phyloP scores from a whole-genome alignment of 1,140 invertebrate genomes.

The Ceratina calcarata region DNA sequence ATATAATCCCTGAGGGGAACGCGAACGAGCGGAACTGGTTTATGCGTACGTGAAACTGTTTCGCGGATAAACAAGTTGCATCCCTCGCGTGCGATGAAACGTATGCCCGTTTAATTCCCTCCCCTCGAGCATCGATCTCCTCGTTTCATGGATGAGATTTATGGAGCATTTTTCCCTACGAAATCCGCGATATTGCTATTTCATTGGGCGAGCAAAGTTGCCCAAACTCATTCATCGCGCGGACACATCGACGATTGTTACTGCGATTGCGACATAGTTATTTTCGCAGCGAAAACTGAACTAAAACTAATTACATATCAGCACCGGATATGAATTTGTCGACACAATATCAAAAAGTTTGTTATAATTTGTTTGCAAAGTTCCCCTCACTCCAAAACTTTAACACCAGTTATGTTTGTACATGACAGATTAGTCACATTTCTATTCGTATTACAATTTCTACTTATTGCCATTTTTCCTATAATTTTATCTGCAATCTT shows the following conservation, averaged over 20 bases:
- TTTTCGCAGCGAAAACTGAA: conserved; percentile 15
- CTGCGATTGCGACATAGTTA: not conserved
- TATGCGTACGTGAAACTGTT: not conserved
- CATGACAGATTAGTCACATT: too few species aligned
- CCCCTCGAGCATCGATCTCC: not conserved
- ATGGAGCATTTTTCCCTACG: not conserved
- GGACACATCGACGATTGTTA: conserved; percentile 17
- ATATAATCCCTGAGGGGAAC: not conserved
- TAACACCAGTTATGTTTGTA: too few species aligned
- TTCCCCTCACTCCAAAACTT: too few species aligned
- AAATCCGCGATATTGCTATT: not conserved
- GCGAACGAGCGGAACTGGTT: not conserved
- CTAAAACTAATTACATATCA: conserved; percentile 31
- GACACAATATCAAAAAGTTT: too few species aligned
- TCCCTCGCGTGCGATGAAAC: not conserved
- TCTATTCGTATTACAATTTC: too few species aligned
- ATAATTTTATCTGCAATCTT: too few species aligned
- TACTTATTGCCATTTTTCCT: too few species aligned
- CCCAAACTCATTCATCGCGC: conserved; percentile 19
- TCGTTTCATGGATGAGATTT: not conserved
- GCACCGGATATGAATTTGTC: not conserved
- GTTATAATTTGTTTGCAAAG: too few species aligned
- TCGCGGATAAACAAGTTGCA: conserved; percentile 12
- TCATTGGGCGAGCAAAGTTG: not conserved
- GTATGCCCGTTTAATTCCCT: not conserved